These are phyloP conservation scores for Tragulus kanchil DNA, from an alignment of 2,113 vertebrate species.

Conservation along the genomic window DNA sequence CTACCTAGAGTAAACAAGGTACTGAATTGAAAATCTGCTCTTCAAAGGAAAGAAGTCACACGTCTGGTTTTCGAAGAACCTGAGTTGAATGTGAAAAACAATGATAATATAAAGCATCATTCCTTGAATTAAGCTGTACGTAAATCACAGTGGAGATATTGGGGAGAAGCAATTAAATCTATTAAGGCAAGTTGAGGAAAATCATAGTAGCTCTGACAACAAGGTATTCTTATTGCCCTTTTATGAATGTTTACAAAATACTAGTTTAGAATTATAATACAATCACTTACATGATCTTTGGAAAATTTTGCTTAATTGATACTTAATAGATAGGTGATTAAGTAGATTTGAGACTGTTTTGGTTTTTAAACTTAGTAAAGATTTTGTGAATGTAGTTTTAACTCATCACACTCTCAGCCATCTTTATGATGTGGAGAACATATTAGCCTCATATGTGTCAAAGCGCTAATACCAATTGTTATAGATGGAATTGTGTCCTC, in stretches of 20 bases:
- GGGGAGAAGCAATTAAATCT: background rate
- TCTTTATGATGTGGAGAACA: background rate
- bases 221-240: background rate
- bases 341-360: background rate
- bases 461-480: background rate
- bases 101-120: background rate
- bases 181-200: background rate
- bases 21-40: background rate
- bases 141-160: background rate
- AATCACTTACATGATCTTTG: background rate
- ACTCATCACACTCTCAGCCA: background rate
- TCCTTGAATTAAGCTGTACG: background rate
- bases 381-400: background rate
- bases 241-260: background rate
- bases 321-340: background rate
- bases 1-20: background rate
- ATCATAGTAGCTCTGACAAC: background rate
- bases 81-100: background rate
- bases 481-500: background rate
- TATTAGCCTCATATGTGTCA: background rate
- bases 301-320: background rate
- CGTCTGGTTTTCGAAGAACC: conserved; percentile 23
- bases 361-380: background rate
- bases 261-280: background rate
- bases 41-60: background rate